A percentile compares a stretch with the other conserved stretches of the same genome.
These are phyloP conservation scores for Nephila pilipes DNA, from an alignment of 1,140 invertebrate genomes.

Conservation along the genomic window DNA sequence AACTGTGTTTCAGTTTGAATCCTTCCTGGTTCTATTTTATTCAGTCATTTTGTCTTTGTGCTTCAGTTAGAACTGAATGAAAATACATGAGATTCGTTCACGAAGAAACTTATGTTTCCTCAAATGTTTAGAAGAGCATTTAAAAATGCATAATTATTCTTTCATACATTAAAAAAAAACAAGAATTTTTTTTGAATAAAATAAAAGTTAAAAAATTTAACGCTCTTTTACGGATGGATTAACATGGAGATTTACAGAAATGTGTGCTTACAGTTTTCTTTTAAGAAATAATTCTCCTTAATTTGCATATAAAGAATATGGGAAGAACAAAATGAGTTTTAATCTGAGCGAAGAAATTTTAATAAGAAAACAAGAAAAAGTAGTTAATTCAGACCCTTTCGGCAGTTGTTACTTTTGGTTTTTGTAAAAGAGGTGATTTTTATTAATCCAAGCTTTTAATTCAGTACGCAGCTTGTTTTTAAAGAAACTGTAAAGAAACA, in stretches of 20 bases:
- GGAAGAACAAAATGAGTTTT: conserved; percentile 7
- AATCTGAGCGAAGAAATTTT: background rate
- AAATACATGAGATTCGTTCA: no score
- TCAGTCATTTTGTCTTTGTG: no score
- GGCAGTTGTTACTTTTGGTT: background rate
- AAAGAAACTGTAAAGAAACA: background rate
- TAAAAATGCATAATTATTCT: background rate
- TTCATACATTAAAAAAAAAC: background rate
- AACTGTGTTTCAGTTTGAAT: no score
- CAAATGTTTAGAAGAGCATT: background rate
- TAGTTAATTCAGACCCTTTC: conserved; percentile 10
- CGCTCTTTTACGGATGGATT: conserved; percentile 5
- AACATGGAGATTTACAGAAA: background rate
- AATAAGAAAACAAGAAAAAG: conserved; percentile 12
- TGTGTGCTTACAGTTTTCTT: background rate
- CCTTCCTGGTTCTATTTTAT: no score
- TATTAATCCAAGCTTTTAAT: conserved; percentile 8
- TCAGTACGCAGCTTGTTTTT: background rate
- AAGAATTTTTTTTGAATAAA: background rate
- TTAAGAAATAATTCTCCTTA: conserved; percentile 11
- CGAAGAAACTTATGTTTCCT: no score
- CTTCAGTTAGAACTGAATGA: no score
- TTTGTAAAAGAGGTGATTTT: background rate
- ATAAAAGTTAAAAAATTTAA: background rate
- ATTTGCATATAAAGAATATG: conserved; percentile 48